These are phyloP conservation scores for Phania funesta DNA, from an alignment of 2,888 invertebrate genomes.

Conservation along the genomic window DNA sequence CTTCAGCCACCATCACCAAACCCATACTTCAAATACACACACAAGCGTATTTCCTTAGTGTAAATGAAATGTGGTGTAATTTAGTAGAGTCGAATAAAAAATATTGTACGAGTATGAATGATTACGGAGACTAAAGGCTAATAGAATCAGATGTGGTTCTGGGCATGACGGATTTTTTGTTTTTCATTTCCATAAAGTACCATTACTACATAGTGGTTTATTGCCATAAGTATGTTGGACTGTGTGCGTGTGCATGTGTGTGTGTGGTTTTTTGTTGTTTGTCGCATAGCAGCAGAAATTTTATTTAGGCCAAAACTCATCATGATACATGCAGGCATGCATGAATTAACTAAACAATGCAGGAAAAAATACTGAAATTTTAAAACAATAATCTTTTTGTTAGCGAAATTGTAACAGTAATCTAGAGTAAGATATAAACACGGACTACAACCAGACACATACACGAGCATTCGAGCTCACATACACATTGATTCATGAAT, in stretches of 20 bases:
- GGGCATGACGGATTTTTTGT: background rate
- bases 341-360: conserved; percentile 49
- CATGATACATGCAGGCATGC: conserved; percentile 52
- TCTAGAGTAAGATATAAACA: conserved; percentile 45
- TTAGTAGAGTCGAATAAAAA: conserved; percentile 17
- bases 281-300: conserved; percentile 56
- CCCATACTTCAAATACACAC: conserved; percentile 29
- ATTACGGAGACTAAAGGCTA: conserved; percentile 39
- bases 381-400: conserved; percentile 59
- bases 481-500: background rate
- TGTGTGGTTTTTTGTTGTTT: conserved; percentile 48
- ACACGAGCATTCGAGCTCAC: background rate
- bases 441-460: conserved; percentile 4
- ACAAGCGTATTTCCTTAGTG: background rate
- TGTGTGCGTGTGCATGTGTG: no score
- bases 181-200: background rate
- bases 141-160: conserved; percentile 55
- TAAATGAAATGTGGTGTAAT: conserved; percentile 48
- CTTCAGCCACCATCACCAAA: conserved; percentile 16
- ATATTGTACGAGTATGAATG: conserved; percentile 12
- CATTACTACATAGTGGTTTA: background rate
- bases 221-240: background rate
- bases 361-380: conserved; percentile 27
- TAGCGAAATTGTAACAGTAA: conserved; percentile 56
- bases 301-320: conserved; percentile 56